These are phyloP conservation scores for Drosophila triauraria DNA, from an alignment of 1,140 invertebrate species.

Conservation along the genomic window DNA sequence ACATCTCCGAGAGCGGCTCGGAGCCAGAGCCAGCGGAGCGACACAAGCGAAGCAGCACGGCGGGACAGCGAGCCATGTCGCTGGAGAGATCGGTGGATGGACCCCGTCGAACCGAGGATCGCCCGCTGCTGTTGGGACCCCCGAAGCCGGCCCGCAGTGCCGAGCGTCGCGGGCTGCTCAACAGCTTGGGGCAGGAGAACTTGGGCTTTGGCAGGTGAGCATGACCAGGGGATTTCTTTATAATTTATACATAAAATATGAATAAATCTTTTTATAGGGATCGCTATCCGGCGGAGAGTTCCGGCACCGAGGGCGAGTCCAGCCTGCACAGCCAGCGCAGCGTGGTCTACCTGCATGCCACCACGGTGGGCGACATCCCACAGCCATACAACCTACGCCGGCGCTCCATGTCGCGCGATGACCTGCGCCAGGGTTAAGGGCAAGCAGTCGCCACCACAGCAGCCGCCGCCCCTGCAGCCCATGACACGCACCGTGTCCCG, in stretches of 20 bases:
- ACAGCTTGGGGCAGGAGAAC: constrained; percentile 46
- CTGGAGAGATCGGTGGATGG: constrained; percentile 63
- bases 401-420: constrained; percentile 88
- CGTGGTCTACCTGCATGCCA: constrained; percentile 92
- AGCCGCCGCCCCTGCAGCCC: constrained; percentile 86
- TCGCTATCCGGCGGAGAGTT: constrained; percentile 87
- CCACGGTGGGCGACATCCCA: constrained; percentile 87
- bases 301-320: constrained; percentile 91
- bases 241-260: neutral
- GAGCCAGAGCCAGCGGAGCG: constrained; percentile 80
- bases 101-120: constrained; percentile 55
- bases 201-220: constrained; percentile 54
- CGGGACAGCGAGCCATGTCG: constrained; percentile 64
- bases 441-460: constrained; percentile 59
- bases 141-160: constrained; percentile 81
- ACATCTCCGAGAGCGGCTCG: constrained; percentile 84
- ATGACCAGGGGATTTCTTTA: neutral
- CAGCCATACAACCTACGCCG: constrained; percentile 82
- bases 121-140: constrained; percentile 62
- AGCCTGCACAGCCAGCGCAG: constrained; percentile 92
- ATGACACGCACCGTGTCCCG: constrained; percentile 92
- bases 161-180: constrained; percentile 61
- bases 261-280: constrained; percentile 55
- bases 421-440: constrained; percentile 86
- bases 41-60: constrained; percentile 60